Base-by-base conservation (phyloP, 2,797 vertebrate species). In the Rhabdomys pumilio region DNA sequence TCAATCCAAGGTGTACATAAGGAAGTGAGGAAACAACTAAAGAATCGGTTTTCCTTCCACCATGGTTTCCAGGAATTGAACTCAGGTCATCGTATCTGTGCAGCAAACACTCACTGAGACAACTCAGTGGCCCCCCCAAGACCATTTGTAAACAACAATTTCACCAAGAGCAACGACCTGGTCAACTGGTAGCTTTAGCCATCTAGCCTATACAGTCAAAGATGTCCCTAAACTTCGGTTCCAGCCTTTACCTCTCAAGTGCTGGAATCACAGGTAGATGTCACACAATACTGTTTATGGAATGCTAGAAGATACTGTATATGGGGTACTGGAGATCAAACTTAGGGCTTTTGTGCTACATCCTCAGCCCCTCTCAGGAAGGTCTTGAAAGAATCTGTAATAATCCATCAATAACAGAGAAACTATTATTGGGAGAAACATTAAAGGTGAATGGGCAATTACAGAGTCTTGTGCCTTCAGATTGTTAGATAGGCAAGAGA, bases 371-470 rank as follows among this genome's bases (percentile, higher is more conserved):
- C 53, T 76, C 44, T 65, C 76, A 29, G 31, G 72, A 17, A 14
- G 31, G 34, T 34, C 77, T 90, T 73, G 53, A 90, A 89, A 90
- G 76, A 90, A 84, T 86, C 31, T 90, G 6, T 87, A 85, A 47
- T 90, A 94, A 87, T 3, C 4, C 50, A 75, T 20, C 67, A 76
- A 44, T 88, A 20, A 91, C 20, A 85, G 44, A 85, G 44, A 85
- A 85, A 67, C 63, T 67, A 67, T 63, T 63, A 83, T 67, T 83
- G 24, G 79, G 57, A 19, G 38, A 41, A 63, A 63, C 57, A 83
- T 63, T 85, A 67, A 95, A 53, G 77, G 19, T 77, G 50, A 26
- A 73, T 0, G 47, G n/a, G 86, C 41, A 73, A 88, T 1, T 55
- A 41, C 72, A 69, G 6, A 83, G 41, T 12, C 59, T 91, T 89